phyloP scores from a whole-genome alignment of 2,113 vertebrate genomes.

The Nerophis ophidion region DNA sequence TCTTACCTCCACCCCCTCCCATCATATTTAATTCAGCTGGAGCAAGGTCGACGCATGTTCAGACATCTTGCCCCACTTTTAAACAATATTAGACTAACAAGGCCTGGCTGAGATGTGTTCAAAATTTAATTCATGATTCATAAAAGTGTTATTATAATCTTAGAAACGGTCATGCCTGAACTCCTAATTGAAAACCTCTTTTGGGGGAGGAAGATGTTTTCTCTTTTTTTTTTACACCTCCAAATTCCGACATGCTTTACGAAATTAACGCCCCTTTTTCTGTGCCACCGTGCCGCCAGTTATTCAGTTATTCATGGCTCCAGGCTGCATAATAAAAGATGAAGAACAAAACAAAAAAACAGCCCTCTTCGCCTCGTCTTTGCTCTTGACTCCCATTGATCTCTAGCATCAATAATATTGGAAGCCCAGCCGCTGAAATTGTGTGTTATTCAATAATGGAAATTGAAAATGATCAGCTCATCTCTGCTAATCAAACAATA shows the following conservation, averaged over 20 bases:
- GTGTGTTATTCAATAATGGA: conserved; percentile 41
- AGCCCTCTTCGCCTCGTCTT: conserved; percentile 23
- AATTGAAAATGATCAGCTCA: conserved; percentile 39
- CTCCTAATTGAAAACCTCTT: conserved; percentile 60
- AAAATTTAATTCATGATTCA: conserved; percentile 32
- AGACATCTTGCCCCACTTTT: conserved; percentile 19
- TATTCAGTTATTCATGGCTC: conserved; percentile 68
- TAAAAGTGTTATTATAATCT: conserved; percentile 17
- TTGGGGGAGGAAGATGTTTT: conserved; percentile 54
- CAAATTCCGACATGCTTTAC: conserved; percentile 58
- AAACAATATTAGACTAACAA: conserved; percentile 13
- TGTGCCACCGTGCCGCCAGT: conserved; percentile 46
- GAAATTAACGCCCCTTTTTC: conserved; percentile 58
- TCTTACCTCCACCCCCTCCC: conserved; percentile 5
- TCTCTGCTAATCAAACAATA: conserved; percentile 34
- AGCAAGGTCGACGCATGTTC: conserved; percentile 12
- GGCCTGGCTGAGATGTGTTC: conserved; percentile 41
- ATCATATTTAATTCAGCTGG: conserved; percentile 66
- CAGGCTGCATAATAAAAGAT: conserved; percentile 59
- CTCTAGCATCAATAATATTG: conserved; percentile 35
- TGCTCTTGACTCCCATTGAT: conserved; percentile 37
- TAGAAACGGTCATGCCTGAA: conserved; percentile 53
- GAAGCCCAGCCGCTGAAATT: conserved; percentile 31
- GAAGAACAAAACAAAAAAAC: conserved; percentile 38
- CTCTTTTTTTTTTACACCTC: conserved; percentile 55